A percentile compares a stretch with the other conserved stretches of the same genome.
Conservation (phyloP, 2,888 invertebrate species). For the Tuberolachnus salignus region DNA sequence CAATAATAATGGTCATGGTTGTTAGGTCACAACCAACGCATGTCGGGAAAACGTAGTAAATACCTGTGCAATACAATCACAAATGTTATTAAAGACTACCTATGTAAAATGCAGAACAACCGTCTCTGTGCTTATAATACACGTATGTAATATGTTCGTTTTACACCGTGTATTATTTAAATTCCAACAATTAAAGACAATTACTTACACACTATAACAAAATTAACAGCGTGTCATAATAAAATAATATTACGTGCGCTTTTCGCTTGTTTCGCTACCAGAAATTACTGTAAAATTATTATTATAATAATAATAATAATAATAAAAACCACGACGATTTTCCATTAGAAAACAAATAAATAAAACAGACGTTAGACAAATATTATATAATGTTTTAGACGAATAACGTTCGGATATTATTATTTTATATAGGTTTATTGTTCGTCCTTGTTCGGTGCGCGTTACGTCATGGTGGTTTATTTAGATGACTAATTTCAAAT, state of each 20-base stretch:
- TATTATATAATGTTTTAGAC: too few relatives aligned
- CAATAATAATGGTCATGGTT: constrained; percentile 25
- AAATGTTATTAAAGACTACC: constrained; percentile 9
- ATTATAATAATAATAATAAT: too few relatives aligned
- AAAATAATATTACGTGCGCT: background rate
- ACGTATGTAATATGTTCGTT: background rate
- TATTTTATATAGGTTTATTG: background rate
- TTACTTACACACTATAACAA: constrained; percentile 32
- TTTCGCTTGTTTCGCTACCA: too few relatives aligned
- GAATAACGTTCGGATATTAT: too few relatives aligned
- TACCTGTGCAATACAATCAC: background rate
- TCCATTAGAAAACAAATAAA: background rate
- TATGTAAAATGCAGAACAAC: background rate
- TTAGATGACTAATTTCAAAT: constrained; percentile 24
- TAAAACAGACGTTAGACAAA: background rate
- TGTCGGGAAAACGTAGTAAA: background rate
- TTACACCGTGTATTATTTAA: background rate
- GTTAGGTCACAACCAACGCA: constrained; percentile 23
- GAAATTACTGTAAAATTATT: background rate
- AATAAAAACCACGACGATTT: background rate
- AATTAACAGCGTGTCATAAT: background rate
- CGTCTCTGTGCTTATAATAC: too few relatives aligned
- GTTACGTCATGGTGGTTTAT: constrained; percentile 28
- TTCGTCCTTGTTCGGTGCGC: constrained; percentile 13
- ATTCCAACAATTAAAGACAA: constrained; percentile 12